Conservation (phyloP, 1,140 invertebrate genomes). For the Zaprionus vittiger region DNA sequence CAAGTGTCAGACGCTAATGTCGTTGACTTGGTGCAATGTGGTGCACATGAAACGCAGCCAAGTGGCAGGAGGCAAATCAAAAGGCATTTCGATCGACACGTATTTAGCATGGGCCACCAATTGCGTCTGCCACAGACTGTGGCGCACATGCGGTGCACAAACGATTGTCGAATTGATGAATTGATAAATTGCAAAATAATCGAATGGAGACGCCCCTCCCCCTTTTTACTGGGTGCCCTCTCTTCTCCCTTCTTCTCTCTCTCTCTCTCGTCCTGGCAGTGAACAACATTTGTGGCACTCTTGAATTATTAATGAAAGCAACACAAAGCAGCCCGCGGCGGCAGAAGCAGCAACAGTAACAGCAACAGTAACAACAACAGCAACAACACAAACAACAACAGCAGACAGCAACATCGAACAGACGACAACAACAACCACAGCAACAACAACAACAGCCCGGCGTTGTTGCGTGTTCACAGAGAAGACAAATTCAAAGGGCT, state of each 20-base stretch:
- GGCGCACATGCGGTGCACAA: constrained; percentile 1
- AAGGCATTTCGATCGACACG: constrained; percentile 73
- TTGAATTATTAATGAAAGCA: constrained; percentile 77
- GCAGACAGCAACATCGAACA: constrained; percentile 1
- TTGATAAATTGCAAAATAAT: constrained; percentile 80
- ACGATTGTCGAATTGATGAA: constrained; percentile 17
- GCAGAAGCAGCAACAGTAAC: constrained; percentile 35
- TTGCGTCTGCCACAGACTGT: constrained; percentile 14
- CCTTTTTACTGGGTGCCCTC: neutral
- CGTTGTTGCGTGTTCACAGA: constrained; percentile 53
- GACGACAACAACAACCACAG: constrained; percentile 21
- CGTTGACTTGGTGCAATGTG: constrained; percentile 41
- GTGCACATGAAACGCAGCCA: constrained; percentile 32
- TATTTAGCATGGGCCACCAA: constrained; percentile 70
- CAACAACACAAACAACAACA: constrained; percentile 21
- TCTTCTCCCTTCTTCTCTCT: neutral
- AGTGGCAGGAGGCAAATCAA: constrained; percentile 53
- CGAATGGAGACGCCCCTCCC: constrained; percentile 47
- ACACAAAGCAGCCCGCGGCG: constrained; percentile 71
- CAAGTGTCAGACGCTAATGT: constrained; percentile 22
- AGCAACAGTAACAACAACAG: constrained; percentile 29
- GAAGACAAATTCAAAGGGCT: constrained; percentile 52
- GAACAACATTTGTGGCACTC: constrained; percentile 66
- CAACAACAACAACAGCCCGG: constrained; percentile 30
- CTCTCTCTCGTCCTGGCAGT: constrained; percentile 38